Percentiles rank a stretch among this genome's conserved stretches.
These are phyloP conservation scores for Mohoua ochrocephala DNA, from an alignment of 2,113 vertebrate species.

Conservation along the genomic window DNA sequence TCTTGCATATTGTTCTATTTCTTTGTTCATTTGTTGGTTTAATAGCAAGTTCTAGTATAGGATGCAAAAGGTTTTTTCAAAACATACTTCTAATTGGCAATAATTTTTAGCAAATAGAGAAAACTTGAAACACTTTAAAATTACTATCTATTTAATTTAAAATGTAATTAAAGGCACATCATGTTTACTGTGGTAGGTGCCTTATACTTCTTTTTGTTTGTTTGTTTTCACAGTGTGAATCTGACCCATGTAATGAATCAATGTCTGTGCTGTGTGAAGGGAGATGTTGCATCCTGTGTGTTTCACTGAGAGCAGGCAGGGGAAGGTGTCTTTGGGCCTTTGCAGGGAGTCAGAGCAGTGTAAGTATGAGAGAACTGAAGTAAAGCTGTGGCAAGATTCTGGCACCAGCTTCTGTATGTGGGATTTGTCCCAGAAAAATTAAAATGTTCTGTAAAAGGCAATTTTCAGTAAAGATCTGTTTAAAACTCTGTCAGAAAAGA, in stretches of 20 bases:
- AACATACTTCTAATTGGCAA: background rate
- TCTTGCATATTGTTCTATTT: background rate
- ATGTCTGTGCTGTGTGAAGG: background rate
- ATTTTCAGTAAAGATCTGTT: background rate
- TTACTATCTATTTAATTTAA: background rate
- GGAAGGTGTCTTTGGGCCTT: background rate
- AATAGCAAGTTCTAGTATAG: background rate
- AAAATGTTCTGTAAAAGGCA: background rate
- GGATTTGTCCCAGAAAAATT: background rate
- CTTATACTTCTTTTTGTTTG: background rate
- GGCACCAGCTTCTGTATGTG: background rate
- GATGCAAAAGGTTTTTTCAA: background rate
- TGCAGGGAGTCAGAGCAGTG: background rate
- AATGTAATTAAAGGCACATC: background rate
- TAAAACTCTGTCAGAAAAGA: background rate
- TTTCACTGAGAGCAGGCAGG: background rate
- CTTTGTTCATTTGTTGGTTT: background rate
- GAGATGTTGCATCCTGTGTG: rapidly evolving
- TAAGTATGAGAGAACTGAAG: background rate
- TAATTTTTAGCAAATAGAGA: background rate
- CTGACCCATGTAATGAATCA: background rate
- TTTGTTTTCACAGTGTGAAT: background rate
- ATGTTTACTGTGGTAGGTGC: background rate
- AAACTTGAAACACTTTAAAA: background rate
- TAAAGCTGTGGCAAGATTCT: background rate